These are phyloP conservation scores for Gambusia holbrooki DNA, from an alignment of 2,113 vertebrate species.

Conservation along the genomic window DNA sequence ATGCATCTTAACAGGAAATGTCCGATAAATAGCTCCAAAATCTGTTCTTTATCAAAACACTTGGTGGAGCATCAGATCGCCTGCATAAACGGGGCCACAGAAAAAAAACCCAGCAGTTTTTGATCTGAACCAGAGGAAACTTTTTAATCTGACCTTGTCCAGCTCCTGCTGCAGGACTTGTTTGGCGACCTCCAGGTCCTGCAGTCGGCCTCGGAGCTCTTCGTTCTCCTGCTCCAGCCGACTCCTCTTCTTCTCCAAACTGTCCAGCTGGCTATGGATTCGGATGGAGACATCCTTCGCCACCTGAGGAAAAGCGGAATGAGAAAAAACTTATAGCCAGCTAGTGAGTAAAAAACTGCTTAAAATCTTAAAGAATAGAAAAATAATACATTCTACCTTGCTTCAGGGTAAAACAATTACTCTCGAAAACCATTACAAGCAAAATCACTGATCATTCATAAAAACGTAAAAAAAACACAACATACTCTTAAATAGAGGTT, in stretches of 20 bases:
- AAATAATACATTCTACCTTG: neutral
- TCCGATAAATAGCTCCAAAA: neutral
- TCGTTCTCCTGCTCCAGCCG: slow-evolving; percentile 94
- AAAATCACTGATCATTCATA: too few relatives aligned
- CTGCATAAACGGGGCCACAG: neutral
- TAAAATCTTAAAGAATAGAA: too few relatives aligned
- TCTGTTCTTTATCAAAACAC: neutral
- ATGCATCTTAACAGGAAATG: neutral
- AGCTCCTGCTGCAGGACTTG: slow-evolving; percentile 96
- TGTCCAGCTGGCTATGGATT: slow-evolving; percentile 94
- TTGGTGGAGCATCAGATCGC: neutral
- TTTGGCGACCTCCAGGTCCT: slow-evolving; percentile 93
- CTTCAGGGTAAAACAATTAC: neutral
- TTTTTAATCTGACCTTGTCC: slow-evolving; percentile 85
- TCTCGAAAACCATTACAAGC: too few relatives aligned
- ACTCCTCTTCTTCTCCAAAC: slow-evolving; percentile 91
- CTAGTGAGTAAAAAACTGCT: too few relatives aligned
- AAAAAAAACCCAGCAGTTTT: neutral
- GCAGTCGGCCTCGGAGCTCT: slow-evolving; percentile 89
- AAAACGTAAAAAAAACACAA: too few relatives aligned
- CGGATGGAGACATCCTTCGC: slow-evolving; percentile 97
- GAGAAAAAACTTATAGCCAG: neutral
- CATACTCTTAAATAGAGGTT: too few relatives aligned
- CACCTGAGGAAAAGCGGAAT: slow-evolving; percentile 80
- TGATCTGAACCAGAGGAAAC: neutral